Base-by-base conservation (phyloP, 2,113 vertebrate species). In the Tonatia bakeri region DNA sequence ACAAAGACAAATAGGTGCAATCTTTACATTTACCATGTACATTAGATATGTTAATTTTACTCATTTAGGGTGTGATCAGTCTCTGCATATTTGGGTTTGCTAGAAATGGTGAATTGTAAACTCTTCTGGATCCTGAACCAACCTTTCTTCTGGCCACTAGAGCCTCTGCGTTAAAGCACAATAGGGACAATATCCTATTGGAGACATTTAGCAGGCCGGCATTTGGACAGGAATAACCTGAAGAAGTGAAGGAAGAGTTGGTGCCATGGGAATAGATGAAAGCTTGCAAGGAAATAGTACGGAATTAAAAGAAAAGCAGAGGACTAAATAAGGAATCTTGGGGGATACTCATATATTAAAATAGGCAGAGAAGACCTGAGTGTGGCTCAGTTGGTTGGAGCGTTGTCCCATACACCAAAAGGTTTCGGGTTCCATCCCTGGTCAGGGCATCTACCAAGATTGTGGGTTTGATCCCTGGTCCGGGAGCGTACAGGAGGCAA, bases 51-150 rank as follows among this genome's bases (percentile, higher is more conserved):
- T 86, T 80, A 28, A 56, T 33, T 85, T 86, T 43, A 82, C 67
- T 76, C 54, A 40, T 1, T 73, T 90, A 90, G 7, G 0, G 26
- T 79, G 56, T 73, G 43, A 79, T 36, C 22, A 59, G 11, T 80
- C 80, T 91, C 61, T 83, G 24, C 59, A 77, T 90, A 94, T 75
- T 84, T 94, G 61, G 1, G 28, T 95, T 94, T 80, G 36, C 76
- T 64, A 31, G 93, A 90, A 90, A 69, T 75, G 10, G 15, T 87
- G n/a, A 92, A 17, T 90, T 94, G 16, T 19, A 64, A 83, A 24
- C 15, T 61, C 16, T n/a, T 61, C 40, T 94, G 45, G 59, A 59
- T 15, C 2, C 45, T 38, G 31, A 54, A 77, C 61, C 36, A 82
- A 93, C 4, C 3, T 75, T 73, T 61, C 38, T n/a, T 61, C 12